Evolutionary conservation across 1,140 invertebrate genomes (phyloP).

Genomic region (Drosophila erecta): DNA sequence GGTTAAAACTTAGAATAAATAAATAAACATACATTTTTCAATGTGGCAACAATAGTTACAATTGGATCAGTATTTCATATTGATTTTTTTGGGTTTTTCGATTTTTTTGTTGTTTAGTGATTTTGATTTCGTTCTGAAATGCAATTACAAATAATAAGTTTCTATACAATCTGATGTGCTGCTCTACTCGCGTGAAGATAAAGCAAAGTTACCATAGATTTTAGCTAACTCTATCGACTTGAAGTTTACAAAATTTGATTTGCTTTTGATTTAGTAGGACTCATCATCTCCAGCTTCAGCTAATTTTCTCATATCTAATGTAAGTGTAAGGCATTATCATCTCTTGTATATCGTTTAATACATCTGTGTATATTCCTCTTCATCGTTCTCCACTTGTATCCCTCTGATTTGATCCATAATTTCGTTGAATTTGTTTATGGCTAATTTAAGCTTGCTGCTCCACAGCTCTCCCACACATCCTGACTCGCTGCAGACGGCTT

Average conservation of each 20-base stretch:
- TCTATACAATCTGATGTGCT: constrained; percentile 71
- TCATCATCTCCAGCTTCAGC: constrained; percentile 7
- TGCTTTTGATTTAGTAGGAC: constrained; percentile 49
- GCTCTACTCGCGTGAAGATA: constrained; percentile 58
- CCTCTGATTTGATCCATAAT: constrained; percentile 73
- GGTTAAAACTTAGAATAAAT: constrained; percentile 79
- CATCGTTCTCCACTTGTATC: constrained; percentile 24
- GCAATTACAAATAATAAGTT: constrained; percentile 80
- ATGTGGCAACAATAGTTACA: constrained; percentile 82
- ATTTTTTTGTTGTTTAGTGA: constrained; percentile 24
- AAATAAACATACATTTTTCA: constrained; percentile 80
- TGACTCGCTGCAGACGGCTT: constrained; percentile 37
- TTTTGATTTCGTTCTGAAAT: constrained; percentile 70
- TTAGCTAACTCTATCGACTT: constrained; percentile 49
- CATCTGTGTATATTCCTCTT: constrained; percentile 50
- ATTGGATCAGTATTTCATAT: constrained; percentile 59
- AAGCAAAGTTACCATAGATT: constrained; percentile 31
- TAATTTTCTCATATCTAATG: constrained; percentile 69
- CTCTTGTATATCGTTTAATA: constrained; percentile 73
- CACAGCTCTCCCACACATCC: constrained; percentile 1
- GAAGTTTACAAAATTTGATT: constrained; percentile 50
- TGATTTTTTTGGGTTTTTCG: constrained; percentile 28
- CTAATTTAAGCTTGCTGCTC: constrained; percentile 53
- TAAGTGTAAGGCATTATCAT: constrained; percentile 77
- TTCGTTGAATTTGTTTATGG: constrained; percentile 76